These are phyloP conservation scores for Sylvicapra grimmia DNA, from an alignment of 2,113 vertebrate species.

Conservation along the genomic window DNA sequence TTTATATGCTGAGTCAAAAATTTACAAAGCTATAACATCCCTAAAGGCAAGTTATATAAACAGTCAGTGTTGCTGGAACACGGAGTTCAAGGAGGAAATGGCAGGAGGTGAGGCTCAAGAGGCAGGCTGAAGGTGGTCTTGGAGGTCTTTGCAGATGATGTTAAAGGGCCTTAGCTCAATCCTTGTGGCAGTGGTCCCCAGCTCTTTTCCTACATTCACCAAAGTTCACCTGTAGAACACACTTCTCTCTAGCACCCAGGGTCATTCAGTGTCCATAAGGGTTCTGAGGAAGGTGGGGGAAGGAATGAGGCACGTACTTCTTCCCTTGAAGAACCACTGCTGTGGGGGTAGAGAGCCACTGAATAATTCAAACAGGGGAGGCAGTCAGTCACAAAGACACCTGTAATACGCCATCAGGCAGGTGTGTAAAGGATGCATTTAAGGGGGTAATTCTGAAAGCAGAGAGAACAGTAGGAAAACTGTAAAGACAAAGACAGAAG, in stretches of 20 bases:
- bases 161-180: neutral
- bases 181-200: neutral
- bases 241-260: neutral
- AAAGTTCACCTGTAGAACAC: neutral
- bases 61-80: neutral
- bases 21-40: neutral
- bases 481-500: neutral
- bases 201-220: neutral
- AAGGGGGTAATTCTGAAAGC: neutral
- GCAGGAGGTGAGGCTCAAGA: neutral
- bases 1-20: neutral
- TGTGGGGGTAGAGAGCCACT: neutral
- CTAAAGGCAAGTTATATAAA: neutral
- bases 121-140: neutral
- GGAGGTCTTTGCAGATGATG: neutral
- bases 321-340: neutral
- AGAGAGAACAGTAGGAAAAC: neutral
- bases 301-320: neutral
- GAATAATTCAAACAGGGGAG: neutral
- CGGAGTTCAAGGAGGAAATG: neutral
- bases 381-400: neutral
- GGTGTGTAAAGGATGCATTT: neutral
- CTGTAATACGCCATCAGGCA: neutral
- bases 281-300: neutral
- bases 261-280: neutral